phyloP scores from a whole-genome alignment of 2,888 invertebrate species.

The Euphydryas editha region DNA sequence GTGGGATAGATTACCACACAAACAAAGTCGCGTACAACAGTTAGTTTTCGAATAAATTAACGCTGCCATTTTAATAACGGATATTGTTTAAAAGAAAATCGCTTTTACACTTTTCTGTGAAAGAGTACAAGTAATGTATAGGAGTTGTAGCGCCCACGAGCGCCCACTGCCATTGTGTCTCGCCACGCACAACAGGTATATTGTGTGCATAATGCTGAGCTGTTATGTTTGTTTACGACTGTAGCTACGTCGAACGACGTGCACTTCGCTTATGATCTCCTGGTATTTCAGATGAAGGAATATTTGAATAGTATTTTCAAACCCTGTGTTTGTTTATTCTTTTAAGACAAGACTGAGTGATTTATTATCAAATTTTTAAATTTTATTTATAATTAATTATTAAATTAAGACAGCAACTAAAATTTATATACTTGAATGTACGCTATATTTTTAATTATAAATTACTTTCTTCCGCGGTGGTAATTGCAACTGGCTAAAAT shows the following conservation, averaged over 20 bases:
- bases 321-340: neutral
- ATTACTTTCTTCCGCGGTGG: too few relatives aligned
- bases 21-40: too few relatives aligned
- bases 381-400: too few relatives aligned
- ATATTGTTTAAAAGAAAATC: neutral
- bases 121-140: slow-evolving; percentile 20
- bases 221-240: slow-evolving; percentile 34
- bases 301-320: slow-evolving; percentile 1
- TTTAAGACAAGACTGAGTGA: too few relatives aligned
- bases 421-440: too few relatives aligned
- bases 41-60: too few relatives aligned
- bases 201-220: slow-evolving; percentile 22
- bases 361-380: too few relatives aligned
- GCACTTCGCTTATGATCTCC: slow-evolving; percentile 32
- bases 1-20: too few relatives aligned
- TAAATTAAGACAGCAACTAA: too few relatives aligned
- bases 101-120: neutral
- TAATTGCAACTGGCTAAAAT: too few relatives aligned
- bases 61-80: neutral
- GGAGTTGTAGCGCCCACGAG: slow-evolving; percentile 35
- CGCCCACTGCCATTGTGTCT: slow-evolving; percentile 42
- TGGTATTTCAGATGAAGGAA: slow-evolving; percentile 22
- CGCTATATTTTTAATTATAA: too few relatives aligned
- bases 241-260: slow-evolving; percentile 29
- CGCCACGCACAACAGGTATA: slow-evolving; percentile 34